A percentile compares a stretch with the other conserved stretches of the same genome.
Conservation (phyloP, 2,888 invertebrate species). For the Autographa pulchrina region DNA sequence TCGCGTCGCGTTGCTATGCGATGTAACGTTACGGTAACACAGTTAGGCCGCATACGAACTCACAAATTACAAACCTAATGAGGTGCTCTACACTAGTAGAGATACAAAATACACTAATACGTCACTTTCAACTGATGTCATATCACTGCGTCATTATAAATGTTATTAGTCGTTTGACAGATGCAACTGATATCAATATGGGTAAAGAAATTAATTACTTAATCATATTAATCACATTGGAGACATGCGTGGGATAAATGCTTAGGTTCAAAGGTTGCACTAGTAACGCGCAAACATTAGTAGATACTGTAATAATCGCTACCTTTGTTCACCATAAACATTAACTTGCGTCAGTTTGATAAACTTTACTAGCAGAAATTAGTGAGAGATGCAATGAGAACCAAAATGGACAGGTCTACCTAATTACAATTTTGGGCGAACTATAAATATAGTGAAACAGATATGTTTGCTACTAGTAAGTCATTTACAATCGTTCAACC, state of each 20-base stretch:
- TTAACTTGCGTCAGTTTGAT: background rate
- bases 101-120: constrained; percentile 27
- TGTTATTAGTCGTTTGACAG: constrained; percentile 35
- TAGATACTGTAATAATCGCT: background rate
- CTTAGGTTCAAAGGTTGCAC: constrained; percentile 37
- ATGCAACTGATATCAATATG: constrained; percentile 31
- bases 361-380: too few relatives aligned
- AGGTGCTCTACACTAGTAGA: constrained; percentile 22
- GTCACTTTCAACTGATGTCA: constrained; percentile 26
- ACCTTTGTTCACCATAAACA: background rate
- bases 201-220: constrained; percentile 35
- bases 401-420: too few relatives aligned
- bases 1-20: constrained; percentile 44
- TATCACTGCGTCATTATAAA: constrained; percentile 36
- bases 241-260: constrained; percentile 39
- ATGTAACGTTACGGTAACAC: constrained; percentile 46
- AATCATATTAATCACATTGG: constrained; percentile 30
- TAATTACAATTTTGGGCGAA: too few relatives aligned
- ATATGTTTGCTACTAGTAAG: too few relatives aligned
- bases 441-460: too few relatives aligned
- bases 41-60: constrained; percentile 54
- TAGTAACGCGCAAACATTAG: background rate
- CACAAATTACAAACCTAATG: constrained; percentile 34
- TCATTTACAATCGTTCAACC: too few relatives aligned
- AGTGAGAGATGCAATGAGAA: too few relatives aligned